Conservation (phyloP, 1,140 invertebrate genomes). For the Drosophila santomea region DNA sequence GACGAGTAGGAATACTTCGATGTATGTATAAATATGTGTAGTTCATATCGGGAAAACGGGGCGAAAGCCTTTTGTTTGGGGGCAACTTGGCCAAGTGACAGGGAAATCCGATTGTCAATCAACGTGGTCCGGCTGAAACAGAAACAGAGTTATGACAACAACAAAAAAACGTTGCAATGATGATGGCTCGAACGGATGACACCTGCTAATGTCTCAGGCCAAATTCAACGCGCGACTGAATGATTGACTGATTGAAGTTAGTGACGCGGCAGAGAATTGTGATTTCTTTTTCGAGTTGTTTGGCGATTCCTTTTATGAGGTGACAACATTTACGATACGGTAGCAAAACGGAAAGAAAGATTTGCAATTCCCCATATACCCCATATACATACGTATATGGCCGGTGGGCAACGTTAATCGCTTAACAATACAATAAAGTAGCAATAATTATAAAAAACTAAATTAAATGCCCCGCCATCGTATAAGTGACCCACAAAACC, state of each 20-base stretch:
- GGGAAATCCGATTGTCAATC: constrained; percentile 77
- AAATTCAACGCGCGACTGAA: constrained; percentile 35
- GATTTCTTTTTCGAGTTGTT: constrained; percentile 47
- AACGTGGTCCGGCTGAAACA: constrained; percentile 28
- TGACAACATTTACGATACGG: constrained; percentile 55
- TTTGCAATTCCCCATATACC: constrained; percentile 68
- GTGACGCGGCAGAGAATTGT: constrained; percentile 10
- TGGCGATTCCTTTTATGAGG: constrained; percentile 69
- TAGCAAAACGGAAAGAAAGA: constrained; percentile 57
- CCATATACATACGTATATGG: constrained; percentile 22
- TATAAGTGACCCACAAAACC: constrained; percentile 69
- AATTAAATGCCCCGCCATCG: constrained; percentile 67
- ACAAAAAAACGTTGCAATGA: constrained; percentile 32
- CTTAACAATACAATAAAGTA: constrained; percentile 84
- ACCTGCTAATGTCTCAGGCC: constrained; percentile 41
- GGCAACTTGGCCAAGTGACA: constrained; percentile 55
- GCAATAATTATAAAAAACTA: constrained; percentile 84
- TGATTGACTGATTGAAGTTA: constrained; percentile 18
- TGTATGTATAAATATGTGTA: constrained; percentile 12
- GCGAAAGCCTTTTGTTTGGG: constrained; percentile 31
- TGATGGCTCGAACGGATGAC: constrained; percentile 39
- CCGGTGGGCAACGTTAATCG: constrained; percentile 65
- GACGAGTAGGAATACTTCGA: constrained; percentile 24
- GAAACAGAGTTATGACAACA: constrained; percentile 14
- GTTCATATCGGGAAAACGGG: constrained; percentile 10